A percentile compares a stretch with the other conserved stretches of the same genome.
These are phyloP conservation scores for Clistopyga incitator DNA, from an alignment of 2,888 invertebrate genomes.

Conservation along the genomic window DNA sequence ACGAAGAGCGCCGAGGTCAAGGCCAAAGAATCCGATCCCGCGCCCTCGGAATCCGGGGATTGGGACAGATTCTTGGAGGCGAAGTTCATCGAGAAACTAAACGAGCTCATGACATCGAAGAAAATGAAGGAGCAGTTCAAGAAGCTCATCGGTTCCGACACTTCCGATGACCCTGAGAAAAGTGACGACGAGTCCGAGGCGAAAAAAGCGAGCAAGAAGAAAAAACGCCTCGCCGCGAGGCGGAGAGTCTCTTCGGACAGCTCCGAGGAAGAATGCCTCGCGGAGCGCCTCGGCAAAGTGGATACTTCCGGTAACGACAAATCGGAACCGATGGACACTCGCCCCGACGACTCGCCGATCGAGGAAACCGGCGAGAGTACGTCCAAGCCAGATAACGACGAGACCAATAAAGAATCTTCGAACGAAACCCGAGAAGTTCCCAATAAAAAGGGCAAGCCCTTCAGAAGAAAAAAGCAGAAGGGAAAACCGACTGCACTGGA, in stretches of 20 bases:
- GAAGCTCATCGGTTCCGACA: slow-evolving; percentile 86
- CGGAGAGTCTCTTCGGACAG: slow-evolving; percentile 75
- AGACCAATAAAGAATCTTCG: slow-evolving; percentile 60
- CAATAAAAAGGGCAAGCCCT: slow-evolving; percentile 64
- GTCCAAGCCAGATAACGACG: slow-evolving; percentile 46
- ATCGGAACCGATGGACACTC: slow-evolving; percentile 6
- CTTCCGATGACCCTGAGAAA: slow-evolving; percentile 83
- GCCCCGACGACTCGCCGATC: slow-evolving; percentile 21
- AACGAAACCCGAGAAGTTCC: slow-evolving; percentile 61
- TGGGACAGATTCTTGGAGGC: slow-evolving; percentile 79
- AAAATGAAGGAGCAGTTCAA: slow-evolving; percentile 86
- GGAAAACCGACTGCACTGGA: slow-evolving; percentile 10
- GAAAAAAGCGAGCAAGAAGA: slow-evolving; percentile 70
- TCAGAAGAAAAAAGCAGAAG: slow-evolving; percentile 59
- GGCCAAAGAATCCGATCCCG: slow-evolving; percentile 76
- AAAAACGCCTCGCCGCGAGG: slow-evolving; percentile 72
- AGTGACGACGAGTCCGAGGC: slow-evolving; percentile 75
- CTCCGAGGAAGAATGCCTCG: slow-evolving; percentile 78
- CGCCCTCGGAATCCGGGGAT: slow-evolving; percentile 77
- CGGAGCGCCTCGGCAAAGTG: slow-evolving; percentile 69
- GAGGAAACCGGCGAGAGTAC: slow-evolving; percentile 53
- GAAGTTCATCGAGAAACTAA: slow-evolving; percentile 85
- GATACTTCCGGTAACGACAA: slow-evolving; percentile 40
- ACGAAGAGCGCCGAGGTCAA: slow-evolving; percentile 50
- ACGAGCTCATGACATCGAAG: slow-evolving; percentile 79